Conservation (phyloP, 2,888 invertebrate species). For the Chymomyza fuscimana region DNA sequence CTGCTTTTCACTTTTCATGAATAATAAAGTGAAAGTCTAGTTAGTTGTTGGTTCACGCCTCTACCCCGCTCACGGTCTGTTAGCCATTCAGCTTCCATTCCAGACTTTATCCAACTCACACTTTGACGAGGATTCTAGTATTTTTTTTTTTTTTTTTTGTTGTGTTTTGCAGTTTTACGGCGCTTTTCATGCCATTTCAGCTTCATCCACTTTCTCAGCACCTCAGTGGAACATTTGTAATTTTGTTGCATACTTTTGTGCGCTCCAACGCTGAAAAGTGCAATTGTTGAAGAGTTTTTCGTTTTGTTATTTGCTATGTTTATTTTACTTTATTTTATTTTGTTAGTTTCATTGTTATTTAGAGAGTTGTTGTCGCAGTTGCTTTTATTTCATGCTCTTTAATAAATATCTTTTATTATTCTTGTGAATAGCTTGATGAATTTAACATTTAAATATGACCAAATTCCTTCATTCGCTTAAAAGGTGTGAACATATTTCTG, state of each 20-base stretch:
- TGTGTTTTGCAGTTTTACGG: constrained; percentile 9
- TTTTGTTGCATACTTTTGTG: constrained; percentile 68
- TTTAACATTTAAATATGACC: background rate
- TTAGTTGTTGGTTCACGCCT: constrained; percentile 47
- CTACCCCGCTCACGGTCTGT: constrained; percentile 7
- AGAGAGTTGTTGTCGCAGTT: constrained; percentile 23
- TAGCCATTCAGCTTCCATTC: constrained; percentile 30
- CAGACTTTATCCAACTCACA: constrained; percentile 20
- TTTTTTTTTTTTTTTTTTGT: background rate
- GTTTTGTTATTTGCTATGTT: background rate
- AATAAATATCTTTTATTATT: constrained; percentile 69
- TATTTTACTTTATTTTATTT: background rate
- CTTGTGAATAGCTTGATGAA: constrained; percentile 5
- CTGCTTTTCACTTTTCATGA: constrained; percentile 70
- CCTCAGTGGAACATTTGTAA: constrained; percentile 57
- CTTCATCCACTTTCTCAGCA: constrained; percentile 11
- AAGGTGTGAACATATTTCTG: no score
- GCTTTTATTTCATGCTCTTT: constrained; percentile 38
- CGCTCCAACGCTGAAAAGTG: constrained; percentile 18
- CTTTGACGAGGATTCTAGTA: background rate
- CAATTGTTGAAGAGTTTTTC: constrained; percentile 10
- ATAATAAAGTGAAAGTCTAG: constrained; percentile 72
- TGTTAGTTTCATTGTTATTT: background rate
- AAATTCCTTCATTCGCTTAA: background rate
- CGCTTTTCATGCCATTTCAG: constrained; percentile 10